Conservation (phyloP, 2,797 vertebrate species). For the Huso huso region DNA sequence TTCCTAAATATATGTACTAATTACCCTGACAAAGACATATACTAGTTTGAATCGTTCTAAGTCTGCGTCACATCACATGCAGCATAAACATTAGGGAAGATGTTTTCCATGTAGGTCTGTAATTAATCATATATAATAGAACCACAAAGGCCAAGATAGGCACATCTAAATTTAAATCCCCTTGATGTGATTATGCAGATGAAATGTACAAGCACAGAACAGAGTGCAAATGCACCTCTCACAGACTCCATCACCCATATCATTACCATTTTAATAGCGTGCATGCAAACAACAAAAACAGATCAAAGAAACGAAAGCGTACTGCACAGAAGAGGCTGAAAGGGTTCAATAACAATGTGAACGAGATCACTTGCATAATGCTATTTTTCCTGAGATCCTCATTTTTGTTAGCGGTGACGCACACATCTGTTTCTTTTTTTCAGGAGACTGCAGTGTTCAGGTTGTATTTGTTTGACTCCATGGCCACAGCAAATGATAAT, state of each 20-base stretch:
- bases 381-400: not conserved
- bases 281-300: conserved; percentile 1
- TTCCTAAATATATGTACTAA: too few relatives aligned
- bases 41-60: not conserved
- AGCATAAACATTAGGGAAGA: not conserved
- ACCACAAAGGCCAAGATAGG: not conserved
- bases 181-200: conserved; percentile 39
- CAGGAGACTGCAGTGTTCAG: too few relatives aligned
- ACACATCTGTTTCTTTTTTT: too few relatives aligned
- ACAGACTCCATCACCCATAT: conserved; percentile 33
- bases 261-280: conserved; percentile 24
- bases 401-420: not conserved
- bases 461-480: too few relatives aligned
- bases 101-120: conserved; percentile 12
- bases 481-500: too few relatives aligned
- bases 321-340: not conserved
- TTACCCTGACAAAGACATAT: not conserved
- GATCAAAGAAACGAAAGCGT: conserved; percentile 10
- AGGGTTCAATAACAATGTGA: not conserved
- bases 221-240: conserved; percentile 30
- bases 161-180: not conserved
- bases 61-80: not conserved
- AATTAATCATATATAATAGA: conserved; percentile 25
- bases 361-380: not conserved
- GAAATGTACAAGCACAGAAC: conserved; percentile 42